Conservation (phyloP, 2,113 vertebrate species). For the Dolichotis patagonum region DNA sequence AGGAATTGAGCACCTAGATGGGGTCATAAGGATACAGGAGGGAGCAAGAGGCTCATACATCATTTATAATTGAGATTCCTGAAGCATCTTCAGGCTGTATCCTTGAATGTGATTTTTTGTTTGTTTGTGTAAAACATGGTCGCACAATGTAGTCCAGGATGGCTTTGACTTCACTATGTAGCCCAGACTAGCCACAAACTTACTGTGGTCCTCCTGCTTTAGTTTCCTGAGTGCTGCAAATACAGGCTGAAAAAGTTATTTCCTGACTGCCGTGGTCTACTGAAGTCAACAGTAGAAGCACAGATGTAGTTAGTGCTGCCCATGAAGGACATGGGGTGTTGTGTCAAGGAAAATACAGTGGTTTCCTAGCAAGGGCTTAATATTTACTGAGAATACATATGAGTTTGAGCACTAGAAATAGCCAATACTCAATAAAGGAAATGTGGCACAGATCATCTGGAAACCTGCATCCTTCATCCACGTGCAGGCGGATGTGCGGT, state of each 20-base stretch:
- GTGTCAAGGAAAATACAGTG: neutral
- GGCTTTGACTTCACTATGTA: no score
- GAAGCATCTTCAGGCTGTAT: neutral
- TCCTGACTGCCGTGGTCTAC: neutral
- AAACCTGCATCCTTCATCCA: neutral
- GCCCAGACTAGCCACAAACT: no score
- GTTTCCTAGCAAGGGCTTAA: neutral
- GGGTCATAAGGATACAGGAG: neutral
- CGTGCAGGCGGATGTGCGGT: neutral
- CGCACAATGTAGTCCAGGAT: no score
- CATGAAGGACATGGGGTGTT: neutral
- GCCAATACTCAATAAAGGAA: neutral
- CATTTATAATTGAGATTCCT: neutral
- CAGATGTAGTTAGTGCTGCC: neutral
- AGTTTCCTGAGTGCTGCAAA: neutral
- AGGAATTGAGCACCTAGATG: neutral
- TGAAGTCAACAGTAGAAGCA: neutral
- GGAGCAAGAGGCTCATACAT: neutral
- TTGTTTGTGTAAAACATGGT: neutral
- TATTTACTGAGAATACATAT: neutral
- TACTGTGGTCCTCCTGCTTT: neutral
- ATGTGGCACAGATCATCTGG: neutral
- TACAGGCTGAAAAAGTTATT: neutral
- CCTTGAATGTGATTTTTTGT: neutral
- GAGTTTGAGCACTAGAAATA: neutral